Base-by-base conservation (phyloP, 2,888 invertebrate genomes). In the Dione juno region DNA sequence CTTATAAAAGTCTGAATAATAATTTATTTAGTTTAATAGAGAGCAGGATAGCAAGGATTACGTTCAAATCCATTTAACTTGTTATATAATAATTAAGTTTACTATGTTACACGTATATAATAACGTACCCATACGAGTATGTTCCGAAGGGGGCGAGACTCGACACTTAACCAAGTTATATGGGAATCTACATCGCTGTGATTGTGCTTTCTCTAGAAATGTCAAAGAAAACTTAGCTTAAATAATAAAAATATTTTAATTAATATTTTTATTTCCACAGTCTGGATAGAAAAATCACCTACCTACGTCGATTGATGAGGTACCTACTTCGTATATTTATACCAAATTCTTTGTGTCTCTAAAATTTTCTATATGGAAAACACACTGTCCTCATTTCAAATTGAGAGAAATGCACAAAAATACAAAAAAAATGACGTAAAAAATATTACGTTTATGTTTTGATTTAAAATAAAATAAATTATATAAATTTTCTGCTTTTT, bases 81-180 rank as follows among this genome's bases (percentile, higher is more conserved):
- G 7, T 16, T 54, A 66, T 28, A 35, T 54, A 41, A 41, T 53
- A 54, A 50, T 19, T 45, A 14, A 40, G 37, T 37, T 58, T 28
- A 67, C 13, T 21, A 9, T 21, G 63, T 59, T 59, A n/a, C n/a
- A n/a, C n/a, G n/a, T n/a, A 53, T 68, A 37, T 68, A 54, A 45
- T 45, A 54, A 19, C 19, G 37, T n/a, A 11, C 21, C 43, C 61
- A 63, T 45, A 40, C 57, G 37, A 40, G 6, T 40, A 52, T 67
- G 63, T 35, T 54, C 68, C 28, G 53, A 21, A 35, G 53, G 68
- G 66, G 13, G 52, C 43, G 70, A 41, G 35, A 61, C 43, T 40
- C 65, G 64, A 40, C 58, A 59, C 58, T 7, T 70, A 70, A 70
- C 66, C 52, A 41, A 66, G 28, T 70, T 70, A 70, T 66, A 59